These are phyloP conservation scores for Enteromius viviparus DNA, from an alignment of 2,797 vertebrate genomes.

Conservation along the genomic window DNA sequence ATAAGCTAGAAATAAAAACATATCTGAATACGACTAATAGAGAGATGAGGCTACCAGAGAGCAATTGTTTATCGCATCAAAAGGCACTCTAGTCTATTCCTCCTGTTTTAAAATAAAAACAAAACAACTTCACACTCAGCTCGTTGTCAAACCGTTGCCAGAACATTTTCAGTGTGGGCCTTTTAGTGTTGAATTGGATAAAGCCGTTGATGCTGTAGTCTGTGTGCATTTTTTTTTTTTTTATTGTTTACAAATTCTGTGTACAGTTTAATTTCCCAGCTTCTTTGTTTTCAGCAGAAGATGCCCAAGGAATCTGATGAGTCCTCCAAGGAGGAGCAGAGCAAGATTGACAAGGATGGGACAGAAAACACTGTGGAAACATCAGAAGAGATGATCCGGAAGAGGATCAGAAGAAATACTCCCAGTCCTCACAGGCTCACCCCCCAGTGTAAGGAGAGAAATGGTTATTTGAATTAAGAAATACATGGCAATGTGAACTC, in stretches of 20 bases:
- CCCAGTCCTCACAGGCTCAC: conserved; percentile 74
- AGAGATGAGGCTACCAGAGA: background rate
- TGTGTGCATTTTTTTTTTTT: background rate
- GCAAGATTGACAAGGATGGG: conserved; percentile 67
- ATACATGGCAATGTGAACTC: background rate
- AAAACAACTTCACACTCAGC: background rate
- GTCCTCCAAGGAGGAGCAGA: conserved; percentile 68
- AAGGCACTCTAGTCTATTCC: conserved; percentile 2
- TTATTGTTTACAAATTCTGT: too few species aligned
- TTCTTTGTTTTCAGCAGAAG: conserved; percentile 59
- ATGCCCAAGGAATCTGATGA: conserved; percentile 88
- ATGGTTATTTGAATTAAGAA: background rate
- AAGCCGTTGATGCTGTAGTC: background rate
- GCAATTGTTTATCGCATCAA: conserved; percentile 1
- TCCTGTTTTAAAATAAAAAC: background rate
- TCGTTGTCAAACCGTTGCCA: background rate
- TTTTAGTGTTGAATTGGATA: background rate
- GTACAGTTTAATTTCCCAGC: background rate
- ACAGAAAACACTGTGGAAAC: conserved; percentile 66
- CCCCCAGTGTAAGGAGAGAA: conserved; percentile 80
- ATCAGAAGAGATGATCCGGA: conserved; percentile 73
- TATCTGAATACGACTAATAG: background rate
- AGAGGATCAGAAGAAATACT: conserved; percentile 72
- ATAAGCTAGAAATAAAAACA: background rate
- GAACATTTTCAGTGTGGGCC: background rate